These are phyloP conservation scores for Apocrypta bakeri DNA, from an alignment of 1,140 invertebrate genomes.

Conservation along the genomic window DNA sequence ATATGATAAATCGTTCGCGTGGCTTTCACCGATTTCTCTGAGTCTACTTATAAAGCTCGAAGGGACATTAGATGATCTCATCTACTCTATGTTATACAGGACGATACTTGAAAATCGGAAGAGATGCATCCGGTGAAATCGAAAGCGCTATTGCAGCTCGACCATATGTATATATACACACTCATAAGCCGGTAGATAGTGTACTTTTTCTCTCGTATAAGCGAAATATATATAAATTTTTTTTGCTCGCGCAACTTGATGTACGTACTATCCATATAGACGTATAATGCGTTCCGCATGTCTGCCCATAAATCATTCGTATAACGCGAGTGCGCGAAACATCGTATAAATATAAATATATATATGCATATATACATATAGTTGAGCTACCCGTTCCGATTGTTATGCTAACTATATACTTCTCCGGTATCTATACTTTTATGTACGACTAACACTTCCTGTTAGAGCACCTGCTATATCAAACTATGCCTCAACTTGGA, in stretches of 20 bases:
- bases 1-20: slow-evolving; percentile 6
- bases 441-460: slow-evolving; percentile 18
- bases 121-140: slow-evolving; percentile 1
- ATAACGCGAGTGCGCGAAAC: slow-evolving; percentile 34
- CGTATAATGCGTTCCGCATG: slow-evolving; percentile 33
- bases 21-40: slow-evolving; percentile 32
- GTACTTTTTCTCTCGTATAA: neutral
- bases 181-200: neutral
- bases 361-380: too few relatives aligned
- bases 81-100: neutral
- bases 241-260: neutral
- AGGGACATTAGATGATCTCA: neutral
- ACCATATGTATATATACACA: neutral
- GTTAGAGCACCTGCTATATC: slow-evolving; percentile 22
- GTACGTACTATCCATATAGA: neutral
- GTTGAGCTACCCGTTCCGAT: slow-evolving; percentile 20
- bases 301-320: slow-evolving; percentile 44
- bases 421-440: slow-evolving; percentile 34
- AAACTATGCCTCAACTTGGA: neutral
- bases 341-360: neutral
- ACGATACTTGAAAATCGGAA: slow-evolving; percentile 16
- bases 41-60: slow-evolving; percentile 1
- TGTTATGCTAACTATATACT: slow-evolving; percentile 39
- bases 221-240: slow-evolving; percentile 23
- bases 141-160: neutral